Percentiles rank a stretch among this genome's conserved stretches.
These are phyloP conservation scores for Penaeus chinensis DNA, from an alignment of 1,140 invertebrate species.

Conservation along the genomic window DNA sequence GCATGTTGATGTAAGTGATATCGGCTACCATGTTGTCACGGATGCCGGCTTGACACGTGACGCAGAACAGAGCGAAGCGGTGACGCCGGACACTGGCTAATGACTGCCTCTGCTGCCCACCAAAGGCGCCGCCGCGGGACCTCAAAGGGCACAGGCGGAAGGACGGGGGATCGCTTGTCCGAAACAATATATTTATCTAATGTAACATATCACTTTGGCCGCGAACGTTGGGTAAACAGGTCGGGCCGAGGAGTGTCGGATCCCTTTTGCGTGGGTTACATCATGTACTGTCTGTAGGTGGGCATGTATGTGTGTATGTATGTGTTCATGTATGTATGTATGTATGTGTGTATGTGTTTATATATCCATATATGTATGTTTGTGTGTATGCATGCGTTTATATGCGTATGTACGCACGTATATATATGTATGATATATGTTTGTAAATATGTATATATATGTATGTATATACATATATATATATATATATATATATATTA, in stretches of 20 bases:
- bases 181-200: slow-evolving; percentile 34
- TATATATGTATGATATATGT: too few species aligned
- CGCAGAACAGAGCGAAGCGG: slow-evolving; percentile 3
- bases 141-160: slow-evolving; percentile 20
- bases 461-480: too few species aligned
- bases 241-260: background rate
- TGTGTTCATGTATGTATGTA: too few species aligned
- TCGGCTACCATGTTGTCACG: background rate
- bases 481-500: too few species aligned
- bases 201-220: slow-evolving; percentile 1
- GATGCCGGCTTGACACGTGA: background rate
- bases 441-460: too few species aligned
- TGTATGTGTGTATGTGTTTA: too few species aligned
- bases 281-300: background rate
- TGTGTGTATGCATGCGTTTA: too few species aligned
- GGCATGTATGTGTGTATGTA: background rate
- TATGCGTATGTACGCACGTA: too few species aligned
- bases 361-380: too few species aligned
- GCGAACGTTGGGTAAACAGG: slow-evolving; percentile 12
- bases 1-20: too few species aligned
- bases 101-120: background rate
- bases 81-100: slow-evolving; percentile 27
- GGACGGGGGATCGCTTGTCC: background rate
- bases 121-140: slow-evolving; percentile 33
- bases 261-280: background rate